Percentiles rank a stretch among this genome's conserved stretches.
phyloP scores from a whole-genome alignment of 2,888 invertebrate species.

The Myopa testacea region DNA sequence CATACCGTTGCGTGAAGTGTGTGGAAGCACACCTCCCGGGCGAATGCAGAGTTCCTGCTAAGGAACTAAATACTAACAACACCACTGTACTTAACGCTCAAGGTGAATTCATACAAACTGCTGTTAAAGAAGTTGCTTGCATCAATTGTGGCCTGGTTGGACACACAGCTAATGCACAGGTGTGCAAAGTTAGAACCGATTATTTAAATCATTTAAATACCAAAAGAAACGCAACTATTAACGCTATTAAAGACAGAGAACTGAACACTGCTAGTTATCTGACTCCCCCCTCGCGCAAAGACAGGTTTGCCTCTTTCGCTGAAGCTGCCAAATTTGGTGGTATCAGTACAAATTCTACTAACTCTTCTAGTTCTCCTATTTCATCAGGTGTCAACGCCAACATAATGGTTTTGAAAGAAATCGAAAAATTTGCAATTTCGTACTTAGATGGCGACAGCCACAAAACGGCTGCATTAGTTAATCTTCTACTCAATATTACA shows the following conservation, averaged over 20 bases:
- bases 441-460: neutral
- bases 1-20: conserved; percentile 15
- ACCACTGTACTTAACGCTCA: neutral
- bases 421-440: neutral
- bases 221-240: neutral
- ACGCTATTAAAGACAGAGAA: neutral
- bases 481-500: neutral
- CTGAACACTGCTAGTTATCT: neutral
- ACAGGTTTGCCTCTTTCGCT: neutral
- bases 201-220: neutral
- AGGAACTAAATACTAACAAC: neutral
- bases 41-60: neutral
- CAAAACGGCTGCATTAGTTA: neutral
- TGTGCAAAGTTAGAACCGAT: neutral
- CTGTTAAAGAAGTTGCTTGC: neutral
- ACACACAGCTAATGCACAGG: conserved; percentile 7
- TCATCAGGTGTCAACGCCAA: neutral
- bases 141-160: neutral
- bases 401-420: neutral
- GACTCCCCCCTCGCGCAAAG: neutral
- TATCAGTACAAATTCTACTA: neutral
- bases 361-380: neutral
- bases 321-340: neutral
- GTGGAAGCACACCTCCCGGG: neutral
- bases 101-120: neutral